Base-by-base conservation (phyloP, 2,797 vertebrate species). In the Lacerta bilineata region DNA sequence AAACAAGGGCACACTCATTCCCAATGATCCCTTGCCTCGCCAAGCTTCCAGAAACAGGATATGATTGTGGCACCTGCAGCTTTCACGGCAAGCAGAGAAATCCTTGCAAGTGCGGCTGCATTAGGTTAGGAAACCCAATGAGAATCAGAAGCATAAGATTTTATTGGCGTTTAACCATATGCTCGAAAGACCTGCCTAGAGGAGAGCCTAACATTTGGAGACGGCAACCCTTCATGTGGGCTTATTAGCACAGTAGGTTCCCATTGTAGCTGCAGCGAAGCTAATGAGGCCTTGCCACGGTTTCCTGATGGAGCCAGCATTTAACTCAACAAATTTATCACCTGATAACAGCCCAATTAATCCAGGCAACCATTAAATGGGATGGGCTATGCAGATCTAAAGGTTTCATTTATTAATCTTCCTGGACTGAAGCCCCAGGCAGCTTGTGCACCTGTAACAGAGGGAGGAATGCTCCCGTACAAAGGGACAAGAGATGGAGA, bases 231-330 rank as follows among this genome's bases (percentile, higher is more conserved):
- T 77, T 83, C 61, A n/a, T 4, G 59, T 4, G 41, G 87, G 41
- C 80, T 69, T 80, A 88, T 88, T 88, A 88, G 55, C 87, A 75
- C 80, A 68, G 87, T 69, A 18, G 80, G 59, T 10, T 83, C 68
- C 72, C 13, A 46, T 27, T 27, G 72, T 39, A 81, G 72, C 59
- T 18, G 71, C 27, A 23, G 79, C 8, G 41, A 68, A 77, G n/a
- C 61, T 83, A 88, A 88, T 83, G 87, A 55, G 72, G 20, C 15
- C n/a, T 77, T 76, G 87, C 59, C 80, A 83, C 64, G 20, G 66
- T 50, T 66, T 46, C 59, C 59, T 46, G 71, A 83, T 76, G n/a
- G 59, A 82, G 61, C 55, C 71, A 68, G 74, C 61, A 39, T 83
- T 77, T 88, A 36, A 75, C 23, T 76, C 77, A 92, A 91, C 36